Percentiles rank a stretch among this genome's conserved stretches.
Conservation (phyloP, 2,113 vertebrate species). For the Oxyura jamaicensis region DNA sequence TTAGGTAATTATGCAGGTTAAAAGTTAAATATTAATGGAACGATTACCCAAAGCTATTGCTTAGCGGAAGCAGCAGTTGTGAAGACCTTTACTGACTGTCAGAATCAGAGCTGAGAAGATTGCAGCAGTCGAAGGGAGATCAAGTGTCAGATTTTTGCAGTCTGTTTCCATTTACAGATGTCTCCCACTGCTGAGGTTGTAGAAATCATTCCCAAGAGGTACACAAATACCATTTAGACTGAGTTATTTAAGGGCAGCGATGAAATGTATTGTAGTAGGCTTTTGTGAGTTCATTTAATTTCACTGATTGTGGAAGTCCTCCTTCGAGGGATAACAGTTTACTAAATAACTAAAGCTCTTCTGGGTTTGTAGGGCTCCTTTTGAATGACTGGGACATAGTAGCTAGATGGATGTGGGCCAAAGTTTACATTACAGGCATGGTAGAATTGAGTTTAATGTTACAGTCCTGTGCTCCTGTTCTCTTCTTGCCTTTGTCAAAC, state of each 20-base stretch:
- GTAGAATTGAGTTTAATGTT: background rate
- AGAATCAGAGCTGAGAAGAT: background rate
- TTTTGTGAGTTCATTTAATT: background rate
- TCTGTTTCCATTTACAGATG: background rate
- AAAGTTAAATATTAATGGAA: background rate
- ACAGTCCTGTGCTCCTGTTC: background rate
- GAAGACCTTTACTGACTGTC: background rate
- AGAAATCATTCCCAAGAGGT: background rate
- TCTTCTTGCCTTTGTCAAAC: background rate
- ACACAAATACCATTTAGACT: background rate
- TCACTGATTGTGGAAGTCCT: background rate
- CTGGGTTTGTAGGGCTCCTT: background rate
- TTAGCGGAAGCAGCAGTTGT: background rate
- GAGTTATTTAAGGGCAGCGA: background rate
- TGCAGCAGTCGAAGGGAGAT: background rate
- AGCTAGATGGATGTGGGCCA: background rate
- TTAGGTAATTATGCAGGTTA: background rate
- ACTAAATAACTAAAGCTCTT: background rate
- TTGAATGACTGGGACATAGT: background rate
- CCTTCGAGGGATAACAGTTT: background rate
- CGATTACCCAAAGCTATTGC: background rate
- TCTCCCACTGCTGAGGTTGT: background rate
- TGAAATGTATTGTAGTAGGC: background rate
- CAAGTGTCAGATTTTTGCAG: background rate
- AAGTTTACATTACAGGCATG: background rate